Conservation (phyloP, 2,888 invertebrate species). For the Polydrusus cervinus region DNA sequence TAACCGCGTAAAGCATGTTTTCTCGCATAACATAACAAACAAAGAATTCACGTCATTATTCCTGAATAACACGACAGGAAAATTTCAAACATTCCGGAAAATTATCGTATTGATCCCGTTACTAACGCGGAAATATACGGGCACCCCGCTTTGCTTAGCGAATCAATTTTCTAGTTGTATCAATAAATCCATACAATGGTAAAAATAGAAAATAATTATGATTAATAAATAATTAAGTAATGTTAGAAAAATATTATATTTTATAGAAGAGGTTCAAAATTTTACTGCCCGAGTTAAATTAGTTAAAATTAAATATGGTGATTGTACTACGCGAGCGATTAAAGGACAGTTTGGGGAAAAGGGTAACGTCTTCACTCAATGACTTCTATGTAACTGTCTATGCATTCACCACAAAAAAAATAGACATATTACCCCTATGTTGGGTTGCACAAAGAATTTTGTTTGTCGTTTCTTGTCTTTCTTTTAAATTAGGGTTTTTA, state of each 20-base stretch:
- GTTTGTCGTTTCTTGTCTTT: too few species aligned
- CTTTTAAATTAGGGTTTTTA: too few species aligned
- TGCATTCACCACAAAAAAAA: too few species aligned
- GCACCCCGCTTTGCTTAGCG: background rate
- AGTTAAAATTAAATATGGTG: too few species aligned
- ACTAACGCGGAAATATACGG: background rate
- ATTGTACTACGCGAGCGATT: too few species aligned
- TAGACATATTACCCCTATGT: too few species aligned
- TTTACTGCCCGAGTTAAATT: background rate
- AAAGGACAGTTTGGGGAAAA: too few species aligned
- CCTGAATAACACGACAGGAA: background rate
- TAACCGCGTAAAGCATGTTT: background rate
- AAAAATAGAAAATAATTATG: background rate
- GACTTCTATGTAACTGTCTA: too few species aligned
- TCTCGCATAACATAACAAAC: background rate
- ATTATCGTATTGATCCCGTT: constrained; percentile 8
- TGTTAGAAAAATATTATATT: background rate
- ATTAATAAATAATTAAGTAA: background rate
- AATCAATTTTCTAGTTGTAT: constrained; percentile 5
- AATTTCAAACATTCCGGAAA: background rate
- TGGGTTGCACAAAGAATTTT: too few species aligned
- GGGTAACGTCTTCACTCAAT: too few species aligned
- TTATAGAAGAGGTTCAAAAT: background rate
- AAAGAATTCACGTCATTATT: background rate
- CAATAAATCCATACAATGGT: constrained; percentile 17